A percentile compares a stretch with the other conserved stretches of the same genome.
Conservation (phyloP, 2,113 vertebrate genomes). For the Mobula birostris region DNA sequence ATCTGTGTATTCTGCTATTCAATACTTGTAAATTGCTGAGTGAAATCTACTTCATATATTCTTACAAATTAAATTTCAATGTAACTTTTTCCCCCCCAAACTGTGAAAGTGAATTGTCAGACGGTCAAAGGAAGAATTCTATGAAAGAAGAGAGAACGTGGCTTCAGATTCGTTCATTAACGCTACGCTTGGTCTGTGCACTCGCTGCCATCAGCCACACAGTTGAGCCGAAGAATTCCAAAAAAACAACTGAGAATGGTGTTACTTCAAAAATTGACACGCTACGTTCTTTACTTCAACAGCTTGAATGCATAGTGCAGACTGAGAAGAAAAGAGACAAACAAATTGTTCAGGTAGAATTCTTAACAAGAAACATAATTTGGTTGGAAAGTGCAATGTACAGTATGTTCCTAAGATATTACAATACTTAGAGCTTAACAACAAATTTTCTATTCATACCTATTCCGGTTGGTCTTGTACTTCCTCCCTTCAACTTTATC, state of each 20-base stretch:
- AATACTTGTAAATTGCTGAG: neutral
- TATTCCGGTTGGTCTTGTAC: neutral
- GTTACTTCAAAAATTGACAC: constrained; percentile 67
- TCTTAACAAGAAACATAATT: neutral
- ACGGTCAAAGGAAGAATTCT: constrained; percentile 73
- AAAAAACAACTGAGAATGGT: constrained; percentile 75
- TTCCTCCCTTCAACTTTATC: neutral
- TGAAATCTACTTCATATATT: neutral
- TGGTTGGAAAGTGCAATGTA: neutral
- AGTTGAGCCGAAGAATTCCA: constrained; percentile 71
- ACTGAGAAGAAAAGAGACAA: constrained; percentile 68
- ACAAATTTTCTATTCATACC: neutral
- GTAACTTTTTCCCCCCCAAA: neutral
- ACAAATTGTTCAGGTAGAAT: constrained; percentile 66
- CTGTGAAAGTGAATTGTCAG: constrained; percentile 67
- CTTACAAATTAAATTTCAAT: neutral
- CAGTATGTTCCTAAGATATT: neutral
- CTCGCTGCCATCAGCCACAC: constrained; percentile 64
- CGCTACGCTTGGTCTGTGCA: constrained; percentile 72
- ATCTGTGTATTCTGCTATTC: neutral
- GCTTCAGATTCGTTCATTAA: constrained; percentile 83
- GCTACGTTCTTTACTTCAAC: constrained; percentile 65
- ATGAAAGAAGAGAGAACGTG: constrained; percentile 83
- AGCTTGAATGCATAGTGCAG: constrained; percentile 71
- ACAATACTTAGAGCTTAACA: neutral